phyloP scores from a whole-genome alignment of 2,797 vertebrate genomes.

The Pangasius sanitwongsei region DNA sequence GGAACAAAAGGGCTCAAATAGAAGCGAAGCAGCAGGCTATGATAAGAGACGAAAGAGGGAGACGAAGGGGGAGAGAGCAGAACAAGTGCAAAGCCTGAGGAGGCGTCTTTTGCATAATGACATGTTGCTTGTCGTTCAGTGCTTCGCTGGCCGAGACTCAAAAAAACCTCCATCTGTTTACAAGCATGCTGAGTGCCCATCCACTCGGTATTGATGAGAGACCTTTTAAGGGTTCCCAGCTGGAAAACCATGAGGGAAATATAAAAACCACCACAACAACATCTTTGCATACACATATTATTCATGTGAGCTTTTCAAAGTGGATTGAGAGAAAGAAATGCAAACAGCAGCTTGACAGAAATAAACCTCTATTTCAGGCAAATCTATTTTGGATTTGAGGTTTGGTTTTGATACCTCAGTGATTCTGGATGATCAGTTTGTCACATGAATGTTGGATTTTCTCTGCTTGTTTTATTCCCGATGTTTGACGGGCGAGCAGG shows the following conservation, averaged over 20 bases:
- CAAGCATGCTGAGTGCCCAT: conserved; percentile 57
- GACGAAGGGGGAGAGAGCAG: neutral
- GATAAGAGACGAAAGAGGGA: conserved; percentile 10
- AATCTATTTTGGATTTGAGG: conserved; percentile 17
- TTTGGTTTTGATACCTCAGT: conserved; percentile 23
- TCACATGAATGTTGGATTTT: conserved; percentile 42
- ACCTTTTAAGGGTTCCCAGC: conserved; percentile 62
- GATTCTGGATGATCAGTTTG: conserved; percentile 22
- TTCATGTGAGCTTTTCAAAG: conserved; percentile 44
- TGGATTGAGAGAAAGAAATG: conserved; percentile 16
- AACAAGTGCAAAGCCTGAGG: conserved; percentile 47
- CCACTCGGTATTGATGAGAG: conserved; percentile 59
- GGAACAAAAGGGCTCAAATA: conserved; percentile 12
- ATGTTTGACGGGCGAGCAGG: conserved; percentile 23
- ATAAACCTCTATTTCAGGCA: conserved; percentile 48
- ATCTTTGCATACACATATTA: conserved; percentile 48
- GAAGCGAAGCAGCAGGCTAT: neutral
- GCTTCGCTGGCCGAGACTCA: conserved; percentile 50
- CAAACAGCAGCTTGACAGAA: conserved; percentile 44
- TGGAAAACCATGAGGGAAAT: conserved; percentile 49
- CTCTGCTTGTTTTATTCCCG: conserved; percentile 23
- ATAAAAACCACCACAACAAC: conserved; percentile 32
- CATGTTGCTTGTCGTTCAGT: conserved; percentile 61
- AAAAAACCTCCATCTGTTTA: conserved; percentile 65
- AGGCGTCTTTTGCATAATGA: conserved; percentile 63